Base-by-base conservation (phyloP, 2,113 vertebrate genomes). In the Pterocles gutturalis region DNA sequence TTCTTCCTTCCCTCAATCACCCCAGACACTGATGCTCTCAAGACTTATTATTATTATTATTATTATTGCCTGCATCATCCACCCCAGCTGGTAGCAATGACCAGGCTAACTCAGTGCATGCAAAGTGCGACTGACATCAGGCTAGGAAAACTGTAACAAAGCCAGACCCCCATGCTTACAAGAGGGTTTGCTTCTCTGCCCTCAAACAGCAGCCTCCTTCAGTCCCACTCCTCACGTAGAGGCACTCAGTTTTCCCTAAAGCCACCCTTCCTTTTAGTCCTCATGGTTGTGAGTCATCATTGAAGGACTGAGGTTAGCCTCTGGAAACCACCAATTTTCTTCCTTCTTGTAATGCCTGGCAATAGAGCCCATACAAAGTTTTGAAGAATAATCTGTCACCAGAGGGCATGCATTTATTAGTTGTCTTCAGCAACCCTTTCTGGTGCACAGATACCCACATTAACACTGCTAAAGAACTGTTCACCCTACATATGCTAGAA, bases 251-350 rank as follows among this genome's bases (percentile, higher is more conserved):
- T 70, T 83, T 33, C 55, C 54, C 4, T 8, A 11, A 84, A 38
- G 65, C 29, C 61, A 84, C 55, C 84, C 78, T 73, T 71, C 48
- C 57, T 87, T 89, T 71, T 34, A 90, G 69, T 78, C 41, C 46
- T 49, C 24, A 17, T 2, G 5, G 51, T 34, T 73, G 26, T 16
- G n/a, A 92, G n/a, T 83, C 51, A 75, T 28, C 46, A 72, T 31
- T 1, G 3, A 87, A 95, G 79, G 60, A 33, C 31, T 77, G 66
- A 80, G 24, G 85, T 89, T 75, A 78, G 76, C 53, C 76, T 90
- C 57, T 86, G 76, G 86, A 96, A 94, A 83, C 43, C 70, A 92
- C 38, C 34, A 16, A 21, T 71, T 48, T 84, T 90, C 55, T 72
- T 89, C 60, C 51, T 94, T 92, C 67, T 54, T 62, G 31, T 51